These are phyloP conservation scores for Megaceryle maxima DNA, from an alignment of 2,113 vertebrate species.

Conservation along the genomic window DNA sequence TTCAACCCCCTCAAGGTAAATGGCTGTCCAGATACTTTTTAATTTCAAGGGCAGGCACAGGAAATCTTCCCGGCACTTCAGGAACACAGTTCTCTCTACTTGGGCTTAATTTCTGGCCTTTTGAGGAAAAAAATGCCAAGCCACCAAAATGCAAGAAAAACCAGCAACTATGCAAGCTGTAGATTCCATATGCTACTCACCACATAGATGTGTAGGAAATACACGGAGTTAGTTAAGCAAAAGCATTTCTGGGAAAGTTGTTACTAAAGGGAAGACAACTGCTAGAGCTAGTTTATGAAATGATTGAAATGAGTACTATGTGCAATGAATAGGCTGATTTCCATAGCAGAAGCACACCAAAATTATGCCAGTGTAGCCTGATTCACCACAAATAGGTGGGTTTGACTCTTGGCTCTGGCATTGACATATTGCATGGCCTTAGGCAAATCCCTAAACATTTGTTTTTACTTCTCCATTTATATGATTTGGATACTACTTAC, in stretches of 20 bases:
- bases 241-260: conserved; percentile 13
- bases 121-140: background rate
- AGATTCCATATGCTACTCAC: background rate
- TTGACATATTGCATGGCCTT: background rate
- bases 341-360: conserved; percentile 8
- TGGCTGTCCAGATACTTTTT: background rate
- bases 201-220: background rate
- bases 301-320: background rate
- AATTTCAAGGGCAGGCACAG: background rate
- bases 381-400: conserved; percentile 44
- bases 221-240: background rate
- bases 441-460: conserved; percentile 27
- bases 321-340: conserved; percentile 21
- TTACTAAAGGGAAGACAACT: conserved; percentile 36
- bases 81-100: background rate
- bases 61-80: background rate
- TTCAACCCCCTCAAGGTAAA: background rate
- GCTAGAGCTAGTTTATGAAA: conserved; percentile 13
- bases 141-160: background rate
- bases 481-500: conserved; percentile 13
- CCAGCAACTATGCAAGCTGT: background rate
- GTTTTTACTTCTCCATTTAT: conserved; percentile 30
- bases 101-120: background rate
- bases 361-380: conserved; percentile 37
- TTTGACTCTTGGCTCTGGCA: conserved; percentile 12